A percentile compares a stretch with the other conserved stretches of the same genome.
Evolutionary conservation across 2,797 vertebrate genomes (phyloP).

Genomic region (Argya squamiceps): DNA sequence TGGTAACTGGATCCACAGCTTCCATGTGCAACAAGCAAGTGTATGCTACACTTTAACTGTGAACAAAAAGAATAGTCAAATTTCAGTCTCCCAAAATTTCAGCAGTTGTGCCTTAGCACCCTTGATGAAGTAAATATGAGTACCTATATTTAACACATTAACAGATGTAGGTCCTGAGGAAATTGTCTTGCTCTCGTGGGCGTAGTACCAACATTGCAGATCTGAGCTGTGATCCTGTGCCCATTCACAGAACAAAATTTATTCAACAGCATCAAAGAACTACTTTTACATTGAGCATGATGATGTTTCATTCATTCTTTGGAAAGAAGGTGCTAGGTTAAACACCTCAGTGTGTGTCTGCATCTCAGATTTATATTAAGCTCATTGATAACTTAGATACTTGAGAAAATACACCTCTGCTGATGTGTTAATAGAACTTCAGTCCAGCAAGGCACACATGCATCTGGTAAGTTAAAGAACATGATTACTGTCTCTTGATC

Average conservation of each 20-base stretch:
- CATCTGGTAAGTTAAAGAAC: neutral
- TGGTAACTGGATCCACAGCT: neutral
- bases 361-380: neutral
- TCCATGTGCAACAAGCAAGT: neutral
- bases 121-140: neutral
- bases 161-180: neutral
- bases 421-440: neutral
- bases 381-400: neutral
- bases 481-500: neutral
- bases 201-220: rapidly evolving
- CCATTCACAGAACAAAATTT: neutral
- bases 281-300: neutral
- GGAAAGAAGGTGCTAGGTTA: neutral
- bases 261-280: neutral
- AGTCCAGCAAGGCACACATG: neutral
- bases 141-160: neutral
- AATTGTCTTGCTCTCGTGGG: neutral
- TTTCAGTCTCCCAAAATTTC: neutral
- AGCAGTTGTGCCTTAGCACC: neutral
- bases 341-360: neutral
- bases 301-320: neutral
- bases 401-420: neutral
- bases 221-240: neutral
- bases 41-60: neutral
- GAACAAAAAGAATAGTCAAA: neutral